Evolutionary conservation across 2,797 vertebrate genomes (phyloP).

Genomic region (Microchirus variegatus): DNA sequence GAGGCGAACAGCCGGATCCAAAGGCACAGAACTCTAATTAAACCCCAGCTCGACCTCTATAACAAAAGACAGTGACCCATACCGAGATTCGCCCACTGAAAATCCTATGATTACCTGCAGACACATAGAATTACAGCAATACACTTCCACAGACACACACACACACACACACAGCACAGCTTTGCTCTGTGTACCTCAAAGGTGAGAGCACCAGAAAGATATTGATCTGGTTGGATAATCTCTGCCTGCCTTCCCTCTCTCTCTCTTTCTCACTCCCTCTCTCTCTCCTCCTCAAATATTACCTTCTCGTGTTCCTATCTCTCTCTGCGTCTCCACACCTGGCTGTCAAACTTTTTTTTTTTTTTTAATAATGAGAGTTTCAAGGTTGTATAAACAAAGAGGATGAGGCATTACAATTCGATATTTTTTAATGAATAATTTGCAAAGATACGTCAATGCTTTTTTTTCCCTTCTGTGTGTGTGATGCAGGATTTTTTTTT

Average conservation of each 20-base stretch:
- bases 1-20: slow-evolving; percentile 34
- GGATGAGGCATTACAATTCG: background rate
- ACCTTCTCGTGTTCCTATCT: background rate
- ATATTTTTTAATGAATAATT: too few relatives aligned
- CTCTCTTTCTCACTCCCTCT: background rate
- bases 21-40: slow-evolving; percentile 44
- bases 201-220: slow-evolving; percentile 38
- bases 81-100: background rate
- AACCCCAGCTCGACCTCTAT: slow-evolving; percentile 29
- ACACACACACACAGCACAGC: slow-evolving; percentile 11
- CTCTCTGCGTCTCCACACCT: background rate
- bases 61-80: slow-evolving; percentile 2
- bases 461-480: too few relatives aligned
- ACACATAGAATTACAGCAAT: background rate
- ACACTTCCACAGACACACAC: slow-evolving; percentile 10
- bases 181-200: slow-evolving; percentile 45
- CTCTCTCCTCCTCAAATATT: background rate
- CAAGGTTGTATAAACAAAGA: slow-evolving; percentile 12
- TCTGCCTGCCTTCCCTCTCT: background rate
- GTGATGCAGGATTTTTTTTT: too few relatives aligned
- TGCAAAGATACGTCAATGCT: background rate
- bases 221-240: slow-evolving; percentile 50
- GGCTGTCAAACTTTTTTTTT: slow-evolving; percentile 17
- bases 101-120: background rate
- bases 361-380: slow-evolving; percentile 2